These are phyloP conservation scores for Galbula dea DNA, from an alignment of 2,113 vertebrate species.

Conservation along the genomic window DNA sequence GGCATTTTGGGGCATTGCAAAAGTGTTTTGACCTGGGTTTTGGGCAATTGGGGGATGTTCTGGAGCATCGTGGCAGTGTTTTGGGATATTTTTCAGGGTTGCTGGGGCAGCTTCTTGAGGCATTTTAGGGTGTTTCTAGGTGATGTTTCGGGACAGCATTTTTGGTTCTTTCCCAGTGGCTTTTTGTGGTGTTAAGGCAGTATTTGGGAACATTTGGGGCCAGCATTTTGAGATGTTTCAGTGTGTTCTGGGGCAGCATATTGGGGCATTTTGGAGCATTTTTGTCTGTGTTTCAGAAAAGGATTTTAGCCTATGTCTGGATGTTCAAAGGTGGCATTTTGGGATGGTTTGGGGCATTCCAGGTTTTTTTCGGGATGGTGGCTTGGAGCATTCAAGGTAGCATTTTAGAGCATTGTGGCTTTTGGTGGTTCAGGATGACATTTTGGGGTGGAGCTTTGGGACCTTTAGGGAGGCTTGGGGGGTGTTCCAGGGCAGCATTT, in stretches of 20 bases:
- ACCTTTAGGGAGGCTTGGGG: not conserved
- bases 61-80: rapidly evolving
- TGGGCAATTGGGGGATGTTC: not conserved
- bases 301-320: not conserved
- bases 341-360: not conserved
- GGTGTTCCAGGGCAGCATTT: not conserved
- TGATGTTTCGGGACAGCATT: not conserved
- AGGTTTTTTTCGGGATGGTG: not conserved
- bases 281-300: not conserved
- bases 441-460: not conserved
- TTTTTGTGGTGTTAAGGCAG: not conserved
- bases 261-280: not conserved
- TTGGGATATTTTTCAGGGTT: not conserved
- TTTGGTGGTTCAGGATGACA: not conserved
- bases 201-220: not conserved
- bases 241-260: not conserved
- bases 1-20: not conserved
- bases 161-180: not conserved
- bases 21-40: not conserved
- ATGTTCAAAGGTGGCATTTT: not conserved
- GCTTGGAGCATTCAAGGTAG: not conserved
- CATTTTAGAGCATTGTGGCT: not conserved
- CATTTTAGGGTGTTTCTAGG: not conserved
- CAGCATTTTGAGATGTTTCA: not conserved
- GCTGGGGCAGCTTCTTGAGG: not conserved